These are phyloP conservation scores for Aphelenchoides avenae DNA, from an alignment of 1,140 invertebrate genomes.

Conservation along the genomic window DNA sequence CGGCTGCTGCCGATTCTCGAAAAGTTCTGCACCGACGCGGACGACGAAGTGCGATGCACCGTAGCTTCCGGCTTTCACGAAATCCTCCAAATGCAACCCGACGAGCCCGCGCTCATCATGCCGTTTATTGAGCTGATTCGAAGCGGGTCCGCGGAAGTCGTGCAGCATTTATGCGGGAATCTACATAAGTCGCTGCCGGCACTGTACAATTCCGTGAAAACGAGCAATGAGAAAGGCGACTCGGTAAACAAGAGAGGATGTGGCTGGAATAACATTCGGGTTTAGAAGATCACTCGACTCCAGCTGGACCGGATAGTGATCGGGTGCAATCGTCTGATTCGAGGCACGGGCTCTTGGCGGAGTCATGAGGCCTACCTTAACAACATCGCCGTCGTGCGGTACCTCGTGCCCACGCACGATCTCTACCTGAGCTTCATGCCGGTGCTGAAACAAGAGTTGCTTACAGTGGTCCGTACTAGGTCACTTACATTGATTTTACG, in stretches of 20 bases:
- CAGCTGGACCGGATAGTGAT: constrained; percentile 53
- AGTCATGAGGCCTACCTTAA: constrained; percentile 51
- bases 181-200: constrained; percentile 41
- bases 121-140: constrained; percentile 56
- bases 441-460: constrained; percentile 52
- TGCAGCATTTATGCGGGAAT: constrained; percentile 49
- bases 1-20: constrained; percentile 42
- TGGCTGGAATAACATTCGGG: neutral
- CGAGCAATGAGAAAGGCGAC: constrained; percentile 3
- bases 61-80: constrained; percentile 57
- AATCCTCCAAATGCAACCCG: constrained; percentile 34
- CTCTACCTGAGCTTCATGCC: constrained; percentile 48
- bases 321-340: constrained; percentile 50
- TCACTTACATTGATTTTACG: neutral
- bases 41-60: constrained; percentile 38
- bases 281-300: constrained; percentile 13
- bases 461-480: constrained; percentile 53
- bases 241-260: constrained; percentile 5
- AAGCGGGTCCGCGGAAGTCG: constrained; percentile 47
- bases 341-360: constrained; percentile 52
- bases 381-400: constrained; percentile 36
- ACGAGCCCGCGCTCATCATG: constrained; percentile 35
- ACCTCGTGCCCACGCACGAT: constrained; percentile 33
- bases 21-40: constrained; percentile 30
- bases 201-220: constrained; percentile 33